Base-by-base conservation (phyloP, 2,113 vertebrate species). In the Sebastes fasciatus region DNA sequence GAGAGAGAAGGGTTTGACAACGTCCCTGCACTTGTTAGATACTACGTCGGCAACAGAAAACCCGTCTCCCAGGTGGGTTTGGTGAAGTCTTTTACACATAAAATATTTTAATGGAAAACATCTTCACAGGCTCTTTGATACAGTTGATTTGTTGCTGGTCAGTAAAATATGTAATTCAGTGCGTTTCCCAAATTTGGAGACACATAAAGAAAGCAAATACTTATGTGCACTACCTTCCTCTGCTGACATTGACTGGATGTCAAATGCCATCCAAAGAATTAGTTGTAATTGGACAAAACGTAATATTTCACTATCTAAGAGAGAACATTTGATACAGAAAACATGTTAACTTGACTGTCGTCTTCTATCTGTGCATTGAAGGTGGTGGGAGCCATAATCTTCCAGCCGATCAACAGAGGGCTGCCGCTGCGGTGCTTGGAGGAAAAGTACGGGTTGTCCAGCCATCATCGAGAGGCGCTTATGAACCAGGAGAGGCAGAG, bases 1-100 rank as follows among this genome's bases (percentile, higher is more conserved):
- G 98, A 99, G 82, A 94, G 90, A 46, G 98, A 99, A 86, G 97
- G 96, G 43, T 99, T 99, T 1, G 97, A 98, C 96, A 98, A 93
- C 17, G 86, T 99, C 70, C 98, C 98, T 0, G 97, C 97, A 3
- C 95, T 99, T 23, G 97, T 99, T 5, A 93, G 97, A 82, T 99
- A 91, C 92, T 98, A 99, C 0, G 98, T 99, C 66, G 98, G 98
- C 82, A 99, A 96, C 93, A 97, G 98, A 57, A 95, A 95, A 78
- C 96, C 98, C 0, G 90, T 99, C 86, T 99, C 98, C 16, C 97
- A 96, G 94, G 93, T 94, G 43, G 8, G 86, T 69, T 26, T 46
- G 3, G 4, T 55, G 7, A 3, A 12, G 26, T 77, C 8, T 57
- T 52, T 19, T 5, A 23, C 43, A 55, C 40, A 43, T 23, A 6